A percentile compares a stretch with the other conserved stretches of the same genome.
Conservation (phyloP, 2,113 vertebrate genomes). For the Vireo altiloquus region DNA sequence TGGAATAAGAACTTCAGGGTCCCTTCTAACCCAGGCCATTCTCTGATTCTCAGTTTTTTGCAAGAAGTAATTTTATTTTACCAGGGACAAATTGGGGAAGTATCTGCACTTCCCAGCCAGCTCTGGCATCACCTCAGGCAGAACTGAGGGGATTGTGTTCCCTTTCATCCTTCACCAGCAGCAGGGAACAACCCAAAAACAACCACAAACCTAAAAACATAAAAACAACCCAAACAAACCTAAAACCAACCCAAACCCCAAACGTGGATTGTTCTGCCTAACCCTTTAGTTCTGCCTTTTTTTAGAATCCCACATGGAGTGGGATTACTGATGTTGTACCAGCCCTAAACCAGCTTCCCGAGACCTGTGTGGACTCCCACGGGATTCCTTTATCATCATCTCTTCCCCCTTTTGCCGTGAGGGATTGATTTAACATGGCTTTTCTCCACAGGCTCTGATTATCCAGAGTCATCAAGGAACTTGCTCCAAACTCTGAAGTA, state of each 20-base stretch:
- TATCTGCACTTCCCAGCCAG: neutral
- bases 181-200: neutral
- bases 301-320: rapidly evolving
- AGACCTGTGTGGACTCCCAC: neutral
- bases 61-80: neutral
- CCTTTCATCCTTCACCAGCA: neutral
- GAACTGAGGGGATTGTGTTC: rapidly evolving
- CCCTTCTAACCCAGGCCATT: neutral
- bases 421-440: slow-evolving; percentile 1
- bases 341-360: neutral
- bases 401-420: neutral
- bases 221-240: neutral
- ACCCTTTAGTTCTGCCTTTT: too few relatives aligned
- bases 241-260: neutral
- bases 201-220: neutral
- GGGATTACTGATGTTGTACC: neutral
- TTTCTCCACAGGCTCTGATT: slow-evolving; percentile 4
- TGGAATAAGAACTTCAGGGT: neutral
- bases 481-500: slow-evolving; percentile 21
- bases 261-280: rapidly evolving
- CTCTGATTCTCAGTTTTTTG: neutral
- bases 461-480: slow-evolving; percentile 33
- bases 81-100: neutral
- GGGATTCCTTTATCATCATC: neutral
- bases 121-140: rapidly evolving